These are phyloP conservation scores for Electrophaes corylata DNA, from an alignment of 2,888 invertebrate species.

Conservation along the genomic window DNA sequence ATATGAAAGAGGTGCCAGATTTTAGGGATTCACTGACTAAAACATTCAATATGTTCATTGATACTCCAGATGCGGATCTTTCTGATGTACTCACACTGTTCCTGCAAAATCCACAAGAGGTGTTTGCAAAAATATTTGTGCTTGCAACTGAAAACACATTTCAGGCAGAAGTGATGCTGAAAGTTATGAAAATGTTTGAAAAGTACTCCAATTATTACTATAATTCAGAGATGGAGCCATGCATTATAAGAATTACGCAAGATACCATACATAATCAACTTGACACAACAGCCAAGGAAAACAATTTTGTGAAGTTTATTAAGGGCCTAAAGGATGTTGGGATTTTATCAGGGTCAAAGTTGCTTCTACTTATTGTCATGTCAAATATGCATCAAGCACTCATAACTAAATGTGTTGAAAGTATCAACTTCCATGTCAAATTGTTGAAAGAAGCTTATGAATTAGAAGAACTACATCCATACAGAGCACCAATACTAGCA, in stretches of 20 bases:
- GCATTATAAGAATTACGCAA: constrained; percentile 57
- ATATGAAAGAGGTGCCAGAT: constrained; percentile 50
- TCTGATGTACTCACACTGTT: constrained; percentile 63
- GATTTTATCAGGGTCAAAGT: constrained; percentile 56
- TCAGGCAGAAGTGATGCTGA: constrained; percentile 66
- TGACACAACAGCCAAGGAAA: constrained; percentile 53
- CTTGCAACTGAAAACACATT: constrained; percentile 63
- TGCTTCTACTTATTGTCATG: constrained; percentile 69
- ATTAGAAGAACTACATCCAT: constrained; percentile 58
- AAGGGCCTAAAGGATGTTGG: constrained; percentile 55
- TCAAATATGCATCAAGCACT: constrained; percentile 67
- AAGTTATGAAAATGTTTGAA: constrained; percentile 58
- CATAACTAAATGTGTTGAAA: constrained; percentile 50
- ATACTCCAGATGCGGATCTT: constrained; percentile 53
- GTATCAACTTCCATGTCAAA: constrained; percentile 57
- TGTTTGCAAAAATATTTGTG: constrained; percentile 62
- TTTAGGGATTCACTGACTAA: constrained; percentile 57
- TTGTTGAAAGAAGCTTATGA: constrained; percentile 56
- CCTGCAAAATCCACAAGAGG: constrained; percentile 65
- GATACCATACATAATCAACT: constrained; percentile 49
- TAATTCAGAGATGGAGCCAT: constrained; percentile 62
- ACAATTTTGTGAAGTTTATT: constrained; percentile 63
- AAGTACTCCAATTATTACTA: constrained; percentile 66
- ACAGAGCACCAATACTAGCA: constrained; percentile 70
- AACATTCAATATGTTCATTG: constrained; percentile 70